Base-by-base conservation (phyloP, 1,140 invertebrate genomes). In the Leptinotarsa undecemlineata region DNA sequence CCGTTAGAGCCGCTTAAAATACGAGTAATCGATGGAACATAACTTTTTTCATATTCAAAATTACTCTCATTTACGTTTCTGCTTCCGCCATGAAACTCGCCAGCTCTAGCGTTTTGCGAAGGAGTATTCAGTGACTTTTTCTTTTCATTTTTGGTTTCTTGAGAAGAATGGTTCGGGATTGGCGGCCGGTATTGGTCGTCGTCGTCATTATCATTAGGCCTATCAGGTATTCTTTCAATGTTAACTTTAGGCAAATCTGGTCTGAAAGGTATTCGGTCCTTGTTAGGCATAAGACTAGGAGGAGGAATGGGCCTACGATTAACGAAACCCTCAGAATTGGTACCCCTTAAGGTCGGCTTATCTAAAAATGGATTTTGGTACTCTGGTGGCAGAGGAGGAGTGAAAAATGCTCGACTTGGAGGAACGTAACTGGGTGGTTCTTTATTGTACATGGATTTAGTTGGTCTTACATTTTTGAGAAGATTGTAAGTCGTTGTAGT, bases 1-100 rank as follows among this genome's bases (percentile, higher is more conserved):
- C 93, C 93, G 82, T 93, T 94, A 57, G 93, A 93, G 1, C 93
- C 93, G 11, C 91, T 92, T 1, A 95, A 85, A 78, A 95, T 95
- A 64, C 94, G 87, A 0, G 92, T 92, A 74, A 95, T 94, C 72
- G 91, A 93, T 2, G 83, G 80, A 4, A 83, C 77, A 74, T 81
- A 82, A 26, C 74, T 77, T 75, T 84, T 83, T 48, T 85, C 83
- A 71, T 85, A 85, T 75, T 84, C 83, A 68, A 84, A 85, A 75
- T 75, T 83, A 42, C 75, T 82, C 26, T 83, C 81, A 69, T 81
- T 84, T 15, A 77, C 68, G 60, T 85, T 80, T 8, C 79, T 77
- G 57, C 79, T 81, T n/a, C 76, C 57, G 13, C 81, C 82, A 64
- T 83, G 83, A 63, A 81, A 81, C 13, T 83, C 82, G 1, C 79